Base-by-base conservation (phyloP, 2,888 invertebrate species). In the Dermolepida albohirtum region DNA sequence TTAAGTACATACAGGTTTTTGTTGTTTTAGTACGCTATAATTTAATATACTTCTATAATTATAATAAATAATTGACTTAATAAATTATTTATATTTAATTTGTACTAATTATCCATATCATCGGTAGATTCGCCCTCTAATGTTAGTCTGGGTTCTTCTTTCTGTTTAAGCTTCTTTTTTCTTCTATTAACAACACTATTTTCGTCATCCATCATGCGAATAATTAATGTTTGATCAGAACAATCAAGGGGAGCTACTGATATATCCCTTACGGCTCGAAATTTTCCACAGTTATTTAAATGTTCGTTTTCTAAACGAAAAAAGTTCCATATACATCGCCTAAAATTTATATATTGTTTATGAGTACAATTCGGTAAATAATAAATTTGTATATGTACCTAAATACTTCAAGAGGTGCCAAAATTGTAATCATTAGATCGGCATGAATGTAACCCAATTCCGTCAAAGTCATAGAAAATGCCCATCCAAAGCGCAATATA, bases 271-370 rank as follows among this genome's bases (percentile, higher is more conserved):
- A 99, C 98, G 7, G 99, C 99, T 78, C 99, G 88, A 87, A 99
- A 99, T 85, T 95, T 94, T 82, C 99, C 99, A 85, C 98, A 98
- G 85, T 99, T 99, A 86, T 99, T 99, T 44, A 99, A 86, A 83
- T 99, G 99, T 81, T 99, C 99, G 86, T 99, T 99, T 86, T 99
- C 99, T 78, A 99, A 83, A 0, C 99, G 98, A 87, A 99, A 98
- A 85, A 96, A 99, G 85, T 99, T 99, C 99, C 99, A 99, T 52
- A 99, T 90, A 84, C 98, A 99, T 65, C 98, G 89, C 79, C 95
- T 93, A 81, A 11, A 47, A 47, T 16, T 47, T 14, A 12, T 8
- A 12, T 34, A 22, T 4, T 12, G 1, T 54, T 34, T 6, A 54
- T 1, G 4, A 55, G 16, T 10, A 11, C n/a, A 52, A 29, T 12